Evolutionary conservation across 2,888 invertebrate species (phyloP), one percentile per base, ranked within the genome.

Genomic region (Polydrusus tereticollis): DNA sequence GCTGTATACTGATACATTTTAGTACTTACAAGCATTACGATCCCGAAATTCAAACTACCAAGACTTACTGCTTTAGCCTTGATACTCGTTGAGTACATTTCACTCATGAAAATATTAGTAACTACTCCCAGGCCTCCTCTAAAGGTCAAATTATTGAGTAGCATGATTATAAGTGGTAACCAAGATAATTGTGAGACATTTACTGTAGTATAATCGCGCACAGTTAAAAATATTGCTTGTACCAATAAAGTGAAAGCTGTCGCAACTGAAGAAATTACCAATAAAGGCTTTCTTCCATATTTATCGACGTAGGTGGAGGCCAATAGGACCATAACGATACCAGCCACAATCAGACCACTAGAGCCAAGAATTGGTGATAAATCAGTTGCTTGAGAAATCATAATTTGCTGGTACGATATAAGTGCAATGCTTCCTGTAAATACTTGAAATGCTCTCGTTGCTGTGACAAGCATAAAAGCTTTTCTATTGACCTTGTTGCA

Each of bases 401-500:
- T 80, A 8, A 79, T 75, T 76, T 82, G 82, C 12, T 79, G 77
- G 72, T 82, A 83, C 10, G 77, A 68, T 6, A 67, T 70, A 45
- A 81, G 77, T 4, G 81, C 82, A 4, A 78, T 70, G 41, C 78
- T 73, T 2, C 82, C 83, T 33, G 78, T 79, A 23, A 80, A 77
- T 63, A 81, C 80, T 62, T 83, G 82, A 58, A 81, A 74, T 1
- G 79, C 74, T 47, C 81, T 75, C 3, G 92, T 84, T 14, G 88
- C 87, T 10, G 90, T 80, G 38, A 88, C 87, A 65, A 92, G 88
- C 78, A 88, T 85, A 79, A 92, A 86, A 0, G 92, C 92, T 83
- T 88, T 88, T 74, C 88, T 87, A 78, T 89, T 89, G 0, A 87
- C 87, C 6, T 86, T 86, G 77, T 88, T 88, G 16, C 85, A 84